A percentile compares a stretch with the other conserved stretches of the same genome.
These are phyloP conservation scores for Echinometra lucunter DNA, from an alignment of 53 echinoderm and acorn worm genomes.

Conservation along the genomic window DNA sequence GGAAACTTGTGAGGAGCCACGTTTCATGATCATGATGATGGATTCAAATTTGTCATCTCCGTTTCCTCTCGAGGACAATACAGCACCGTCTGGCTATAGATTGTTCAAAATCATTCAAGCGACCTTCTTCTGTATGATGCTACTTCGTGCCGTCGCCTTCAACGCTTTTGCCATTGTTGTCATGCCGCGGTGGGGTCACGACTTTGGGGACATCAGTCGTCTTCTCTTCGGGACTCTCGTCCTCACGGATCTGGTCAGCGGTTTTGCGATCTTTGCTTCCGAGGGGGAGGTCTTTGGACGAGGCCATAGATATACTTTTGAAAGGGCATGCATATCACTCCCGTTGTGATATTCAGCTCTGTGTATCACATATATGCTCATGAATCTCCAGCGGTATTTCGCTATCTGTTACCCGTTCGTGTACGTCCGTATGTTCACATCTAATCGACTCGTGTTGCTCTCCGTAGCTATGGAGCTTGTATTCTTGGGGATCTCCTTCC, in stretches of 20 bases:
- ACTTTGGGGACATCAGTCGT: slow-evolving; percentile 9
- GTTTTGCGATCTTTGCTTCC: background rate
- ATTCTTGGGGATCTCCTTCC: background rate
- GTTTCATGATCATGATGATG: too few relatives aligned
- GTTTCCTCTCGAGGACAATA: too few relatives aligned
- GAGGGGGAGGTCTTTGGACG: background rate
- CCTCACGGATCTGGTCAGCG: too few relatives aligned
- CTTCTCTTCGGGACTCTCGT: background rate
- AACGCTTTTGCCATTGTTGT: background rate
- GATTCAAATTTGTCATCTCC: too few relatives aligned
- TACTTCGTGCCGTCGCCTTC: background rate
- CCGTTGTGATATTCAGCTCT: background rate
- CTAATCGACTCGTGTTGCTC: background rate
- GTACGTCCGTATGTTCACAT: background rate
- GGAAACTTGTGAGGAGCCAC: too few relatives aligned
- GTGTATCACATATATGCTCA: background rate
- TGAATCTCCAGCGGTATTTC: background rate
- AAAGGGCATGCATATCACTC: background rate
- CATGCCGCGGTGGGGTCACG: slow-evolving; percentile 13
- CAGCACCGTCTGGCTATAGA: too few relatives aligned
- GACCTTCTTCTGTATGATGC: too few relatives aligned
- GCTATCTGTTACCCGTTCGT: background rate
- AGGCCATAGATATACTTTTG: background rate
- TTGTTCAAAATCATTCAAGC: too few relatives aligned
- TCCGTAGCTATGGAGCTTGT: background rate